Percentiles rank a stretch among this genome's conserved stretches.
Evolutionary conservation across 2,888 invertebrate species (phyloP).

Genomic region (Chorisops tibialis): DNA sequence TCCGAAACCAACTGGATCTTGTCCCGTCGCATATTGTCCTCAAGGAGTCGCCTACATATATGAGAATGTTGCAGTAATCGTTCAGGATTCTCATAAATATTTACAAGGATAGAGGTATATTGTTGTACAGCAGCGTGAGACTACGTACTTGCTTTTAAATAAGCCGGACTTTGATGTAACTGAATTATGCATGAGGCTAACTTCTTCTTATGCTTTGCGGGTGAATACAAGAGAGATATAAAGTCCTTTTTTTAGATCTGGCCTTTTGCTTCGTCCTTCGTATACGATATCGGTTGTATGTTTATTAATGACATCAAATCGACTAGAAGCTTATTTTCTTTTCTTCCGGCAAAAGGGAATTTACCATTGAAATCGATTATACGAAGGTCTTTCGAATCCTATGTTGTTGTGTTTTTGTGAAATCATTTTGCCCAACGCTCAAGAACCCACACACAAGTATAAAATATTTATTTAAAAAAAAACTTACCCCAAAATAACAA

Average conservation of each 20-base stretch:
- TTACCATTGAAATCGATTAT: too few relatives aligned
- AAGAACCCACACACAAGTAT: too few relatives aligned
- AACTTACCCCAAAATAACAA: too few relatives aligned
- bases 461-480: too few relatives aligned
- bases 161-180: constrained; percentile 32
- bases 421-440: too few relatives aligned
- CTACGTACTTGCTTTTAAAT: constrained; percentile 30
- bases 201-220: constrained; percentile 7
- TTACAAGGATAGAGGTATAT: constrained; percentile 27
- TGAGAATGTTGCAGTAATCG: not conserved
- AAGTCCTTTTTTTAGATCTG: constrained; percentile 1
- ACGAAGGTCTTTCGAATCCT: too few relatives aligned
- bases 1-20: constrained; percentile 11
- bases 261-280: not conserved
- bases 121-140: constrained; percentile 2
- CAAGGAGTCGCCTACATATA: too few relatives aligned
- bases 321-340: constrained; percentile 16
- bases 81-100: constrained; percentile 29
- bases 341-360: not conserved
- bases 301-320: constrained; percentile 23
- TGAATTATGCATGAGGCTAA: constrained; percentile 31
- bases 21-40: too few relatives aligned
- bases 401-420: too few relatives aligned
- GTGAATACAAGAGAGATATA: constrained; percentile 13
- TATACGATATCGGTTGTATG: not conserved